These are phyloP conservation scores for Etheostoma perlongum DNA, from an alignment of 2,797 vertebrate species.

Conservation along the genomic window DNA sequence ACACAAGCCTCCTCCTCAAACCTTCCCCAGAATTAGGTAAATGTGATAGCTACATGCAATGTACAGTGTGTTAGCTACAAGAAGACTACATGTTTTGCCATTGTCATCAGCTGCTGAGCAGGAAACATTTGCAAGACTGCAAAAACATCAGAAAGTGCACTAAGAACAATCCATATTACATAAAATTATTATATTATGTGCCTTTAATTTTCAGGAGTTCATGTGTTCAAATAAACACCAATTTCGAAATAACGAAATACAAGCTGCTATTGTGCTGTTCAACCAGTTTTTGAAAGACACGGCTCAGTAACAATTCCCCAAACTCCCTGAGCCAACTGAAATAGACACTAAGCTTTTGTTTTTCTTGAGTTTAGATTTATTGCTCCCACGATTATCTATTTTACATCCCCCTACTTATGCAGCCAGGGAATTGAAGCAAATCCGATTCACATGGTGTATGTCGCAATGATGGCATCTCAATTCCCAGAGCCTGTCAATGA, in stretches of 20 bases:
- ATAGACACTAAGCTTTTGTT: slow-evolving; percentile 14
- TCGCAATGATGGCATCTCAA: slow-evolving; percentile 15
- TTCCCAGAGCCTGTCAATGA: slow-evolving; percentile 45
- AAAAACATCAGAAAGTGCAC: background rate
- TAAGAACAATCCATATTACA: background rate
- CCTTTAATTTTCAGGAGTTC: background rate
- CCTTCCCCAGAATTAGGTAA: background rate
- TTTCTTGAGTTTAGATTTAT: slow-evolving; percentile 11
- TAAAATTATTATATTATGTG: background rate
- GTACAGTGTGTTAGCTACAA: background rate
- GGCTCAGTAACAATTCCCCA: background rate
- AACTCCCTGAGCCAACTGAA: slow-evolving; percentile 8
- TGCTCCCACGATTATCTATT: slow-evolving; percentile 37
- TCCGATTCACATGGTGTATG: slow-evolving; percentile 51
- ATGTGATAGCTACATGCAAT: background rate
- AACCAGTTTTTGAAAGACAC: slow-evolving; percentile 49
- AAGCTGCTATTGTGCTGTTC: slow-evolving; percentile 6
- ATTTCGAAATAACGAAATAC: background rate
- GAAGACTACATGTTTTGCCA: background rate
- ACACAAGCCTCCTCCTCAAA: background rate
- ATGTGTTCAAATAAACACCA: background rate
- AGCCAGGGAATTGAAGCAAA: slow-evolving; percentile 22
- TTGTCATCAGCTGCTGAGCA: background rate
- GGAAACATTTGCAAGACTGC: background rate
- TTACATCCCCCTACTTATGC: slow-evolving; percentile 3